Base-by-base conservation (phyloP, 2,888 invertebrate species). In the Dyspetes luteomarginatus region DNA sequence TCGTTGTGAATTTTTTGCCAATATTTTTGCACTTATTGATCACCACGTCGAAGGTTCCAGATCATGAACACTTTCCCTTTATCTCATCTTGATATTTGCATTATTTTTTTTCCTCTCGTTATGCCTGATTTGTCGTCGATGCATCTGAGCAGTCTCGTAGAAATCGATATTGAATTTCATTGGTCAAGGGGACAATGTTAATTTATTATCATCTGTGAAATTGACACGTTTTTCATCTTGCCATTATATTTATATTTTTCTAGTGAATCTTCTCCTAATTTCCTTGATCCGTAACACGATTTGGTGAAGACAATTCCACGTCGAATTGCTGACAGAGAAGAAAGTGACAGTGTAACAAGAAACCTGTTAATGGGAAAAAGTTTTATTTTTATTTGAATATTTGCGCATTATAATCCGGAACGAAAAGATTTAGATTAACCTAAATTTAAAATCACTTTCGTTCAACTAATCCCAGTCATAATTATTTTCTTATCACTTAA, bases 41-140 rank as follows among this genome's bases (percentile, higher is more conserved):
- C 64, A 64, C 48, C 50, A 24, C 56, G 30, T n/a, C 22, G 19
- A 28, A 69, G 68, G 83, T 85, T 81, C 85, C 84, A 82, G 84
- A 77, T 71, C 79, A 82, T 78, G 85, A 83, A 72, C 86, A 82
- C 88, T 88, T 88, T 87, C 89, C 86, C 86, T 52, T 56, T 55
- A 19, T 69, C 55, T 58, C 64, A 58, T 74, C 56, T 58, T n/a
- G n/a, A 36, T 50, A 17, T 7, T n/a, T 28, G 62, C 19, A 7
- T 5, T 28, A 24, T 77, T 56, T 48, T 71, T 58, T 68, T 45
- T 58, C 41, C 26, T 30, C 55, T n/a, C 68, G 83, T 81, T 78
- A 82, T 81, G 87, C 84, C 82, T 74, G 60, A 82, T 83, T 79
- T 69, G 50, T 65, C 65, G 26, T 68, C 55, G 30, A 26, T 78